Evolutionary conservation across 2,113 vertebrate genomes (phyloP).

Genomic region (Penelope pileata): DNA sequence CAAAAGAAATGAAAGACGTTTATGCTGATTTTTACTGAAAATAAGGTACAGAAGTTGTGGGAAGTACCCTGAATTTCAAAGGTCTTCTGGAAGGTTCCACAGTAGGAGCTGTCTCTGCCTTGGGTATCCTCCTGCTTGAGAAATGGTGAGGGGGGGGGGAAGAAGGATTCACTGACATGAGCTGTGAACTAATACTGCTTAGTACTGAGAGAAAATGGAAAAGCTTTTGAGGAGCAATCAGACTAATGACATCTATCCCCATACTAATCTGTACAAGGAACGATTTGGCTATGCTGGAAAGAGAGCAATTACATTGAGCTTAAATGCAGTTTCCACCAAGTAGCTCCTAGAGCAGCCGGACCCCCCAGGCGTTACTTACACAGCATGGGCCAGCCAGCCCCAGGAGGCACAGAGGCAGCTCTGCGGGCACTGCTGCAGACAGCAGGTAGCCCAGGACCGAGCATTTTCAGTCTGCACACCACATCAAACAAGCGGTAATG

Average conservation of each 20-base stretch:
- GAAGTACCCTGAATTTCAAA: neutral
- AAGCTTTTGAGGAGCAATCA: neutral
- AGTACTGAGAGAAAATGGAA: neutral
- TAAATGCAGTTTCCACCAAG: neutral
- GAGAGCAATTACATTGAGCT: neutral
- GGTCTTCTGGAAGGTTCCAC: neutral
- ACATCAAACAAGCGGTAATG: neutral
- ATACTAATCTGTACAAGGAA: neutral
- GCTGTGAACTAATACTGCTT: neutral
- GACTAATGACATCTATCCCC: neutral
- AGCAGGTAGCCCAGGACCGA: accelerated
- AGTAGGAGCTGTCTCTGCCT: neutral
- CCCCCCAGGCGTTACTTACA: accelerated
- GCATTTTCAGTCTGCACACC: neutral
- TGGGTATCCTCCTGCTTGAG: accelerated
- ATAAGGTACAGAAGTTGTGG: neutral
- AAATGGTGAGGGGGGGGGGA: neutral
- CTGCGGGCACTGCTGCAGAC: accelerated
- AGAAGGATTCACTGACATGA: neutral
- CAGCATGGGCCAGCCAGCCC: neutral
- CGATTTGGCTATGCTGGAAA: accelerated
- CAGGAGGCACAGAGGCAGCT: neutral
- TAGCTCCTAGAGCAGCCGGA: neutral
- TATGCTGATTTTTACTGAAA: neutral
- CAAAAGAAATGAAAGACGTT: neutral